Base-by-base conservation (phyloP, 2,888 invertebrate genomes). In the Vanessa cardui region DNA sequence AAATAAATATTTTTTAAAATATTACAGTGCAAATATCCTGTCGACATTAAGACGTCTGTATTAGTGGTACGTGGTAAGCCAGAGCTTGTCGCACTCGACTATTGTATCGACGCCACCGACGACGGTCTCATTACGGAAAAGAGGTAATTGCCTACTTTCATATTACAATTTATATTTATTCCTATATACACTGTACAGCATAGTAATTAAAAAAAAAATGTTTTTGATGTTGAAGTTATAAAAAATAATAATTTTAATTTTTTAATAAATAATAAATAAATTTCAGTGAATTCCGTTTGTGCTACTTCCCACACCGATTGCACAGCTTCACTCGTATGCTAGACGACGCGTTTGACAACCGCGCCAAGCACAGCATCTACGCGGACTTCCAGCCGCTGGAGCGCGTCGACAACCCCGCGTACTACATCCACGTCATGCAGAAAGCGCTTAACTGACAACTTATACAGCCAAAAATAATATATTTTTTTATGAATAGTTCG, bases 221-320 rank as follows among this genome's bases (percentile, higher is more conserved):
- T 26, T 26, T 26, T 26, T 39, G 39, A 12, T 39, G 4, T 4
- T 39, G 12, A 12, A 4, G 39, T 12, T 39, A 12, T 3, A 39
- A 12, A 0, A 2, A 12, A 39, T 39, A 39, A 12, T 20, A 2
- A 49, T 50, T 21, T 5, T 26, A 21, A 21, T 26, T 2, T 39
- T 39, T 1, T 6, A 26, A 47, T 50, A 56, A n/a, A n/a, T n/a
- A n/a, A n/a, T n/a, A n/a, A n/a, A 49, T 33, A 20, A 45, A 46
- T 88, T 88, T 54, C 87, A 97, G 96, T 79, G 96, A 97, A 78
- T 98, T 98, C 87, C 95, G 98, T 1, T 89, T 98, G 44, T 97
- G 97, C 44, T 98, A 98, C 88, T 97, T 97, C 89, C 98, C 98
- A 0, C 97, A 98, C 85, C 94, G 94, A 72, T 85, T 98, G 76